phyloP scores from a whole-genome alignment of 1,140 invertebrate genomes.

The Octopus bimaculoides region DNA sequence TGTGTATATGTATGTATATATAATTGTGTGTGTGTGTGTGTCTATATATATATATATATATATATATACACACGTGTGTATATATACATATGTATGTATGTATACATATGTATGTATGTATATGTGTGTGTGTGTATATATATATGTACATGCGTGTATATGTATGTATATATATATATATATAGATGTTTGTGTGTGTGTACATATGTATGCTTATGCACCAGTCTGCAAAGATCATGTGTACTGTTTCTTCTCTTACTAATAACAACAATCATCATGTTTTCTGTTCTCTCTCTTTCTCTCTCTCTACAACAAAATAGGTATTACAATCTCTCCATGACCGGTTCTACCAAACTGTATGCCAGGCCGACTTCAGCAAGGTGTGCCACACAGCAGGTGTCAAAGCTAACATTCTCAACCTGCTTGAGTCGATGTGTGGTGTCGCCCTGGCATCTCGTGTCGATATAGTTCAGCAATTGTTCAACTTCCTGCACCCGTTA shows the following conservation, averaged over 20 bases:
- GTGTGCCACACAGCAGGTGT: conserved; percentile 64
- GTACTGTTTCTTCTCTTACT: background rate
- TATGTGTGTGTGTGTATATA: no score
- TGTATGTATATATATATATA: no score
- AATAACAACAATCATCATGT: background rate
- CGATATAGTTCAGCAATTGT: conserved; percentile 64
- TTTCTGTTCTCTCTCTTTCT: background rate
- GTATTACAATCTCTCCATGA: conserved; percentile 66
- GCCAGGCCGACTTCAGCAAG: conserved; percentile 62
- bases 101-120: no score
- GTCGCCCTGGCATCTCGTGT: conserved; percentile 64
- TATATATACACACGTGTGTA: no score
- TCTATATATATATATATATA: no score
- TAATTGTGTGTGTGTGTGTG: no score
- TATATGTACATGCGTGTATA: no score
- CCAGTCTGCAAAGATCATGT: conserved; percentile 7
- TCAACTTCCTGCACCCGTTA: conserved; percentile 66
- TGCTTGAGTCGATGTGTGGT: conserved; percentile 69
- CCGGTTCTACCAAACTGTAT: conserved; percentile 63
- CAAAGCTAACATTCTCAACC: conserved; percentile 65
- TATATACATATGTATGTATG: no score
- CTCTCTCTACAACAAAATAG: conserved; percentile 51
- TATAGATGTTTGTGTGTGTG: no score
- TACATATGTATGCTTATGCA: background rate
- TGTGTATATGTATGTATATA: no score